phyloP scores from a whole-genome alignment of 2,888 invertebrate genomes.

The Hirtodrosophila alboralis region DNA sequence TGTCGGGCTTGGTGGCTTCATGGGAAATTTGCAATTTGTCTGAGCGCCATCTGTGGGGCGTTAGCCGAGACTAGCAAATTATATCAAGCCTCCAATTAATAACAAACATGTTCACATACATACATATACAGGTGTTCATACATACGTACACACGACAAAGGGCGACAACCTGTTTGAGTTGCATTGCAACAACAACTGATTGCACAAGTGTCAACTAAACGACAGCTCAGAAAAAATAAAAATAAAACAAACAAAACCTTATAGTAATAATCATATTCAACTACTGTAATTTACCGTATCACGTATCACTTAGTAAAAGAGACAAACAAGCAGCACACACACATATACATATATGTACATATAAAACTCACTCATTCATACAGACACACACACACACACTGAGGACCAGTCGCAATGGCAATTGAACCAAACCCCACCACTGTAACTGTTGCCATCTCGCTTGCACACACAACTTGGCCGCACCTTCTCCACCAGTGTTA shows the following conservation, averaged over 20 bases:
- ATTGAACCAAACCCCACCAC: conserved; percentile 72
- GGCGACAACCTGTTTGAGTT: conserved; percentile 39
- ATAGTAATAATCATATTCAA: conserved; percentile 34
- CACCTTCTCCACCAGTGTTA: conserved; percentile 64
- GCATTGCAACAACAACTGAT: conserved; percentile 12
- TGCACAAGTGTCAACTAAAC: conserved; percentile 10
- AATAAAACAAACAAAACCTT: conserved; percentile 7
- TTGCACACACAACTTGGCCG: conserved; percentile 50
- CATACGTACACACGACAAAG: conserved; percentile 8
- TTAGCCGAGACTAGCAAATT: conserved; percentile 22
- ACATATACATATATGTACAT: no score
- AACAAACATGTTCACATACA: not conserved
- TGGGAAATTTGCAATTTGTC: conserved; percentile 50
- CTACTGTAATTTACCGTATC: conserved; percentile 23
- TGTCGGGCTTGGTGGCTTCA: conserved; percentile 62
- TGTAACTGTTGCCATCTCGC: conserved; percentile 57
- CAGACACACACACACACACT: conserved; percentile 37
- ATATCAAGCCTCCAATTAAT: conserved; percentile 43
- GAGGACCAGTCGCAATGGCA: conserved; percentile 67
- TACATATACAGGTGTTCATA: not conserved
- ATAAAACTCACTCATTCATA: conserved; percentile 2
- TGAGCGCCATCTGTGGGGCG: conserved; percentile 60
- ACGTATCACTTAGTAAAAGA: conserved; percentile 29
- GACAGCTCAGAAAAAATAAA: not conserved
- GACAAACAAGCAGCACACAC: conserved; percentile 26